These are phyloP conservation scores for Ammodytes dubius DNA, from an alignment of 2,113 vertebrate species.

Conservation along the genomic window DNA sequence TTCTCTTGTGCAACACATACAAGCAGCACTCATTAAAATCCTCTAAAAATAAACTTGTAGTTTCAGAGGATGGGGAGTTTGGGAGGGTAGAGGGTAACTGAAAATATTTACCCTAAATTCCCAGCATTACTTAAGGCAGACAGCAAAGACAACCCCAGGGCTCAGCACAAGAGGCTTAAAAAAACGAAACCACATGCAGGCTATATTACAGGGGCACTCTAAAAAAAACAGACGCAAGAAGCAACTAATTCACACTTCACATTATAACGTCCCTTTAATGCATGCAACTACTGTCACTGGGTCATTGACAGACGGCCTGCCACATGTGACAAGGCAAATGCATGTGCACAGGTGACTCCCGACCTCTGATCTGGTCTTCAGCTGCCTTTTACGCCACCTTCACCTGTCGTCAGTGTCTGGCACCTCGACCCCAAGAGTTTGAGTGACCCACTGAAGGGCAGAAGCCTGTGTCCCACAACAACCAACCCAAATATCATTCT, in stretches of 20 bases:
- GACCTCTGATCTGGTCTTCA: conserved; percentile 40
- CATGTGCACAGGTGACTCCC: conserved; percentile 35
- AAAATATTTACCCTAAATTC: conserved; percentile 74
- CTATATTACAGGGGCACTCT: conserved; percentile 6
- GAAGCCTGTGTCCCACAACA: conserved; percentile 13
- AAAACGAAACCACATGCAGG: conserved; percentile 32
- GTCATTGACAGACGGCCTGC: background rate
- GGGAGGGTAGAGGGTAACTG: conserved; percentile 8
- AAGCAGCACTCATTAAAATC: conserved; percentile 33
- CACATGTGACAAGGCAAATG: conserved; percentile 22
- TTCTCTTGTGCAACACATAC: conserved; percentile 13
- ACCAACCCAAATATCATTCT: conserved; percentile 65
- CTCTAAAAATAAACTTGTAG: conserved; percentile 31
- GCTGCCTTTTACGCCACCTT: conserved; percentile 58
- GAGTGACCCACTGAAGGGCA: conserved; percentile 32
- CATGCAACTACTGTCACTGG: background rate
- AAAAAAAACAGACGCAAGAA: conserved; percentile 17
- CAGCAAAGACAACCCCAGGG: conserved; percentile 47
- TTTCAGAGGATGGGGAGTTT: background rate
- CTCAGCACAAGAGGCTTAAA: conserved; percentile 52
- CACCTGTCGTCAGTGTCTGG: conserved; percentile 56
- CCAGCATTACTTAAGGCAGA: conserved; percentile 74
- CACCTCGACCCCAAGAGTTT: background rate
- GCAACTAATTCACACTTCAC: conserved; percentile 16
- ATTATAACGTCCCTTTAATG: conserved; percentile 12